Conservation (phyloP, 2,888 invertebrate species). For the Dynastes hyllus region DNA sequence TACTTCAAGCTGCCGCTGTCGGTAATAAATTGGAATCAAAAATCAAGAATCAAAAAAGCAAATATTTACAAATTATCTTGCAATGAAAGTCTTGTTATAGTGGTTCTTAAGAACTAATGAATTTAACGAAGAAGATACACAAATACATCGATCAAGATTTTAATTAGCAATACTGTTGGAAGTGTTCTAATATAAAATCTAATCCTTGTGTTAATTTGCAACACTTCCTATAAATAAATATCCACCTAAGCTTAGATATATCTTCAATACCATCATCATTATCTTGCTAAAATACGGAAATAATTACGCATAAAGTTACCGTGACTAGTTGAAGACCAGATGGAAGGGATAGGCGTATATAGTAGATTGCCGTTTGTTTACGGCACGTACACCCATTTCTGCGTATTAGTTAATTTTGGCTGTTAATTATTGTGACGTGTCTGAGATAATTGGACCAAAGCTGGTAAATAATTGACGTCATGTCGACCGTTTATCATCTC, state of each 20-base stretch:
- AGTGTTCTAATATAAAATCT: too few species aligned
- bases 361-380: slow-evolving; percentile 4
- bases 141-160: too few species aligned
- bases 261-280: background rate
- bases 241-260: background rate
- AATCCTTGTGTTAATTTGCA: too few species aligned
- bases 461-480: slow-evolving; percentile 57
- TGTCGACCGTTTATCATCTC: slow-evolving; percentile 56
- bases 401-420: slow-evolving; percentile 54
- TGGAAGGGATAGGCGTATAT: background rate
- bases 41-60: too few species aligned
- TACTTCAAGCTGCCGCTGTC: too few species aligned
- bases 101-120: too few species aligned
- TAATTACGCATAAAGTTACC: background rate
- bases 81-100: too few species aligned
- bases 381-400: background rate
- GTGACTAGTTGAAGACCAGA: background rate
- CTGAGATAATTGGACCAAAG: slow-evolving; percentile 57
- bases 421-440: slow-evolving; percentile 58
- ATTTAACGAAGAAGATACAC: too few species aligned
- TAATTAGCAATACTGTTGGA: too few species aligned
- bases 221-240: too few species aligned
- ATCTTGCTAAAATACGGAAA: background rate
- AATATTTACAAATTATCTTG: too few species aligned
- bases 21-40: too few species aligned